Conservation (phyloP, 2,888 invertebrate genomes). For the Macaria notata region DNA sequence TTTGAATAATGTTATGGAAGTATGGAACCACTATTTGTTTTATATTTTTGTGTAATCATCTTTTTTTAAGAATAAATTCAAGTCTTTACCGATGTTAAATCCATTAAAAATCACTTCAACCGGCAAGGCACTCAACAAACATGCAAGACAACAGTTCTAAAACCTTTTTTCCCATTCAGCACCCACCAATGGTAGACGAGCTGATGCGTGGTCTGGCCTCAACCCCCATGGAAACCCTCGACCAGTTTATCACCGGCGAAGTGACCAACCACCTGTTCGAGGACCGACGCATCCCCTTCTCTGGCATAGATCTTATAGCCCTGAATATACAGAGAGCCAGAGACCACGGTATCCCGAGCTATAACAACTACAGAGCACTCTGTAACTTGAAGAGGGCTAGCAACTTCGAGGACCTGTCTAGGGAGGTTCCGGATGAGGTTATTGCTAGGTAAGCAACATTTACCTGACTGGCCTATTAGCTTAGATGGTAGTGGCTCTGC, state of each 20-base stretch:
- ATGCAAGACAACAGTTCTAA: too few species aligned
- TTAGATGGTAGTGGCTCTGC: too few species aligned
- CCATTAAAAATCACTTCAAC: too few species aligned
- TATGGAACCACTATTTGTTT: too few species aligned
- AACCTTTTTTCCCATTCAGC: constrained; percentile 37
- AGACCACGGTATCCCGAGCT: constrained; percentile 94
- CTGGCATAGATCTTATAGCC: constrained; percentile 95
- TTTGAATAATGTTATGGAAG: too few species aligned
- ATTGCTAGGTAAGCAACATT: constrained; percentile 79
- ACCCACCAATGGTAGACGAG: constrained; percentile 91
- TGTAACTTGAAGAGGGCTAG: constrained; percentile 94
- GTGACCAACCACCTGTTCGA: constrained; percentile 98
- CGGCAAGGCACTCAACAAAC: too few species aligned
- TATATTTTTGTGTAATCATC: too few species aligned
- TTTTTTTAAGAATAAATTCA: too few species aligned
- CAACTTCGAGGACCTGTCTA: constrained; percentile 92
- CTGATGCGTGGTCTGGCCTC: constrained; percentile 92
- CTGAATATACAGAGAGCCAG: constrained; percentile 94
- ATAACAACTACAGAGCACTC: constrained; percentile 94
- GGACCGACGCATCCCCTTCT: constrained; percentile 93
- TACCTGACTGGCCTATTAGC: too few species aligned
- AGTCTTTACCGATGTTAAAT: too few species aligned
- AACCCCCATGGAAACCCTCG: constrained; percentile 95
- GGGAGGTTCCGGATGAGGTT: constrained; percentile 93
- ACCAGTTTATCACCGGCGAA: constrained; percentile 96